phyloP scores from a whole-genome alignment of 2,888 invertebrate species.

The Cephus rjabovi region DNA sequence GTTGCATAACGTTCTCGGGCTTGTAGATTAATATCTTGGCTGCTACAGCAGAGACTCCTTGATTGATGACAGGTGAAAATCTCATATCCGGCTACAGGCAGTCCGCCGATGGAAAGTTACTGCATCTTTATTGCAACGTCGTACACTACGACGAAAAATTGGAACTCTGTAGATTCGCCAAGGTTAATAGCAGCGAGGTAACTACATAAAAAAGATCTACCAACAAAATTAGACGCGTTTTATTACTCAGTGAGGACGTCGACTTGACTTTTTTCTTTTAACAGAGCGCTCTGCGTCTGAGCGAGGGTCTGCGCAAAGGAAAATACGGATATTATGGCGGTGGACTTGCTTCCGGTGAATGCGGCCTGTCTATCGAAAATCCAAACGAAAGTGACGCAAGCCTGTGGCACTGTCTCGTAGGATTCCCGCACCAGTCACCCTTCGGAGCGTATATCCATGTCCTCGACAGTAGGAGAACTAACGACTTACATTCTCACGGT shows the following conservation, averaged over 20 bases:
- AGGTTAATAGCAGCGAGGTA: slow-evolving; percentile 23
- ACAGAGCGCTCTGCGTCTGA: slow-evolving; percentile 21
- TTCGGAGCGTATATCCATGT: slow-evolving; percentile 14
- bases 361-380: slow-evolving; percentile 68
- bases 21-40: slow-evolving; percentile 29
- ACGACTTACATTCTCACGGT: no score
- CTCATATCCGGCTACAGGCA: slow-evolving; percentile 66
- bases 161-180: slow-evolving; percentile 69
- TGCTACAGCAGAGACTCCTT: neutral
- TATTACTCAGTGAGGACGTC: no score
- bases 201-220: no score
- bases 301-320: slow-evolving; percentile 24
- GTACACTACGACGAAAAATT: slow-evolving; percentile 65
- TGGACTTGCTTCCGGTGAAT: slow-evolving; percentile 66
- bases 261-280: neutral
- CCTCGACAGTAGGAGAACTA: slow-evolving; percentile 14
- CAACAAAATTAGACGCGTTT: no score
- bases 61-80: slow-evolving; percentile 62
- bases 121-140: slow-evolving; percentile 69
- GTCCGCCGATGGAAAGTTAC: slow-evolving; percentile 51
- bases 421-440: slow-evolving; percentile 43
- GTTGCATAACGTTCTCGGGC: slow-evolving; percentile 1
- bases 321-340: slow-evolving; percentile 68
- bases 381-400: slow-evolving; percentile 63
- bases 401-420: slow-evolving; percentile 69